Conservation (phyloP, 2,888 invertebrate genomes). For the Pollenia amentaria region DNA sequence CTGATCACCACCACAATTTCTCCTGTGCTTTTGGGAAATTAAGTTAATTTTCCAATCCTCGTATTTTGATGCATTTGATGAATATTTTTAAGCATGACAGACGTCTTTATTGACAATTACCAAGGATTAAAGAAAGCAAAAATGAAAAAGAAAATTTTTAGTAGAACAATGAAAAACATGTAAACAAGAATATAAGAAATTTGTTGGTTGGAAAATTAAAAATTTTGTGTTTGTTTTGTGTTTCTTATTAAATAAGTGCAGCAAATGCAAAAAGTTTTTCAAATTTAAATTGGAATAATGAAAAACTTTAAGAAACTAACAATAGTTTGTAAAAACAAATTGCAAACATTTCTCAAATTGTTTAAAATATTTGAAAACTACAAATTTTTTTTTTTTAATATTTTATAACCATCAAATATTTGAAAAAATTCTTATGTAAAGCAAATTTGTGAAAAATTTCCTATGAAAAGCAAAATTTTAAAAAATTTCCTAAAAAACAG, state of each 20-base stretch:
- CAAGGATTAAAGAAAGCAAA: slow-evolving; percentile 61
- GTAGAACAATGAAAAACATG: slow-evolving; percentile 23
- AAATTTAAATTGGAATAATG: not conserved
- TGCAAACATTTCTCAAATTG: no score
- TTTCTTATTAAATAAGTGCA: slow-evolving; percentile 7
- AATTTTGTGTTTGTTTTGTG: not conserved
- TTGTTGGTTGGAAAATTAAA: slow-evolving; percentile 27
- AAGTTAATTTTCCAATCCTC: not conserved
- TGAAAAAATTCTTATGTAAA: no score
- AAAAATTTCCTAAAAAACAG: no score
- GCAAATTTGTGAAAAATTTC: no score
- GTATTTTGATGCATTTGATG: slow-evolving; percentile 53
- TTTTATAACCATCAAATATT: no score
- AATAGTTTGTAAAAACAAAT: no score
- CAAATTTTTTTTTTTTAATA: no score
- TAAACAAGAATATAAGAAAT: slow-evolving; percentile 48
- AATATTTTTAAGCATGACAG: slow-evolving; percentile 66
- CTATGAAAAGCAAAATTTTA: no score
- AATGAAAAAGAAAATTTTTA: slow-evolving; percentile 26
- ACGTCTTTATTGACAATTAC: slow-evolving; percentile 70
- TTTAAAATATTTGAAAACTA: no score
- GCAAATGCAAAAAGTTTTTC: slow-evolving; percentile 30
- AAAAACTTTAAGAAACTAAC: not conserved
- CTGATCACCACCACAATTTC: no score
- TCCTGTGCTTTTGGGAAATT: no score